These are phyloP conservation scores for Archivesica marissinica DNA, from an alignment of 1,140 invertebrate species.

Conservation along the genomic window DNA sequence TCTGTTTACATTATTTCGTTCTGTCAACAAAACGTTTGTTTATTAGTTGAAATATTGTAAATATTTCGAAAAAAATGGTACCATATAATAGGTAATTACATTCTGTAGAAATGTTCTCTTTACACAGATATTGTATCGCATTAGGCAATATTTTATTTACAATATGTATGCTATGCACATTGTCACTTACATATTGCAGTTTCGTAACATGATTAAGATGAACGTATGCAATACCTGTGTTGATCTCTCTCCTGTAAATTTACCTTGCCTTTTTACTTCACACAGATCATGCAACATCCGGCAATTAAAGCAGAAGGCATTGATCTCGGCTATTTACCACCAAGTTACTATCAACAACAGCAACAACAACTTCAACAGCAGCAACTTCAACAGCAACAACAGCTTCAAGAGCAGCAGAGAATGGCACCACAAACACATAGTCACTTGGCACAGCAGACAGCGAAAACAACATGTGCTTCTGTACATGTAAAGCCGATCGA, in stretches of 20 bases:
- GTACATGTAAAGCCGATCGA: background rate
- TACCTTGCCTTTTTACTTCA: no score
- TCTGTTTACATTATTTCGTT: no score
- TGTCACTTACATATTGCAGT: no score
- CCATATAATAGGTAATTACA: no score
- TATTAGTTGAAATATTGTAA: no score
- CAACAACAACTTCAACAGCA: slow-evolving; percentile 30
- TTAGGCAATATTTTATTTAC: no score
- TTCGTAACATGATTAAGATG: background rate
- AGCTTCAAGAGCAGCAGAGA: background rate
- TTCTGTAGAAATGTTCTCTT: no score
- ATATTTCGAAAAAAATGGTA: no score
- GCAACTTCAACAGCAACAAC: slow-evolving; percentile 1
- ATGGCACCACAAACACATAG: slow-evolving; percentile 13
- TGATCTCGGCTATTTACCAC: slow-evolving; percentile 35
- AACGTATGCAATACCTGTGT: background rate
- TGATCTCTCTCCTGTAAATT: background rate
- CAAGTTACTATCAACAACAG: slow-evolving; percentile 49
- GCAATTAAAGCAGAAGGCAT: slow-evolving; percentile 47
- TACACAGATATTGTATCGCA: no score
- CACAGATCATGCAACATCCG: slow-evolving; percentile 43
- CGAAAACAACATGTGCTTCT: background rate
- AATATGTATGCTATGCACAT: no score
- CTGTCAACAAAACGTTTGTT: no score
- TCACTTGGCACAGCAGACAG: background rate